Conservation (phyloP, 2,888 invertebrate species). For the Malacosoma neustria region DNA sequence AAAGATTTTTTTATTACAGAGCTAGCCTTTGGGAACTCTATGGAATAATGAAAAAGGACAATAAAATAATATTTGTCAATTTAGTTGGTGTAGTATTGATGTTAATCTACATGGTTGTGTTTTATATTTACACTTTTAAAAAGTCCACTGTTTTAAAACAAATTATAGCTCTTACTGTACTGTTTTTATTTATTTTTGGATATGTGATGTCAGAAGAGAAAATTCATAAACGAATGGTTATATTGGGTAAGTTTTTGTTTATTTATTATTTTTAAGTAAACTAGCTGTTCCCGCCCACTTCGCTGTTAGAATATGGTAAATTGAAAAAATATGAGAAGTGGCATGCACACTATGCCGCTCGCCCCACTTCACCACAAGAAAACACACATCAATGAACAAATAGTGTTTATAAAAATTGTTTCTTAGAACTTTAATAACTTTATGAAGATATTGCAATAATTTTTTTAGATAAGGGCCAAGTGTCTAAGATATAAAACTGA, state of each 20-base stretch:
- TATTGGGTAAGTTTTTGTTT: constrained; percentile 83
- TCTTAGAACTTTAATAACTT: no score
- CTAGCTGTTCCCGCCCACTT: no score
- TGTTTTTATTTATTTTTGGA: constrained; percentile 71
- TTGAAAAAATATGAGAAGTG: no score
- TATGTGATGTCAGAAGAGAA: constrained; percentile 76
- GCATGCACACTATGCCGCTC: no score
- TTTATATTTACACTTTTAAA: constrained; percentile 82
- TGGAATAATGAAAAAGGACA: constrained; percentile 82
- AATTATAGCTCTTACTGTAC: constrained; percentile 62
- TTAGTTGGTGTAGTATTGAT: constrained; percentile 82
- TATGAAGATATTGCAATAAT: no score
- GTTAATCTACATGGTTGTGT: constrained; percentile 80
- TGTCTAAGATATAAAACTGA: no score
- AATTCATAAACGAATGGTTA: constrained; percentile 60
- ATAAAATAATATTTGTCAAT: constrained; percentile 84
- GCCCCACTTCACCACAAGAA: no score
- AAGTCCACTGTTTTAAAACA: constrained; percentile 80
- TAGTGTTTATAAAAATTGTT: no score
- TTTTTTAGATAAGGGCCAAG: no score
- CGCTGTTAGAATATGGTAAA: no score
- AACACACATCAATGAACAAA: no score
- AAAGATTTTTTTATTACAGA: constrained; percentile 45
- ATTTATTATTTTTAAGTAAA: no score
- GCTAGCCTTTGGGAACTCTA: constrained; percentile 88